A percentile compares a stretch with the other conserved stretches of the same genome.
These are phyloP conservation scores for Caenorhabditis auriculariae DNA, from an alignment of 2,888 invertebrate genomes.

Conservation along the genomic window DNA sequence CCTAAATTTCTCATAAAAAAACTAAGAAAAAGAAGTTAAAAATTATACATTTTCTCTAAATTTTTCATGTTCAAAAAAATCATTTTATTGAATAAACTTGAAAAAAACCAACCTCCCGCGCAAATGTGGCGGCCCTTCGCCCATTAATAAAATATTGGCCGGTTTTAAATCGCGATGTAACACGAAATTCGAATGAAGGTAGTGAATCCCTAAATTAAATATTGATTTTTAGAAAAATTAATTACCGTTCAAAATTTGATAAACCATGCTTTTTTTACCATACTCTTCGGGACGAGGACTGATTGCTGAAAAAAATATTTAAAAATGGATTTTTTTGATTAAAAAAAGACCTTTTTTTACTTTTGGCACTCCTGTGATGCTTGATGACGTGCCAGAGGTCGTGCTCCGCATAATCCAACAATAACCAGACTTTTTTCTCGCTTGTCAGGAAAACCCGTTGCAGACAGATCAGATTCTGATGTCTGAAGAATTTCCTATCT, in stretches of 20 bases:
- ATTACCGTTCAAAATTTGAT: slow-evolving; percentile 90
- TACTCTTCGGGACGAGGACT: slow-evolving; percentile 70
- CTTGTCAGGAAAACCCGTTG: slow-evolving; percentile 83
- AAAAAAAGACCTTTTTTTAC: slow-evolving; percentile 5
- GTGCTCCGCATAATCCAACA: slow-evolving; percentile 83
- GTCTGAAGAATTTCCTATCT: slow-evolving; percentile 36
- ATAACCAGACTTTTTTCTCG: slow-evolving; percentile 41
- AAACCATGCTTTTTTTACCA: slow-evolving; percentile 95
- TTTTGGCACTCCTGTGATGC: slow-evolving; percentile 91
- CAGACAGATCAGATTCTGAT: slow-evolving; percentile 92
- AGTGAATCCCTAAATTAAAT: slow-evolving; percentile 74
- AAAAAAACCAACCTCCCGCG: slow-evolving; percentile 73
- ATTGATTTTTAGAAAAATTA: not conserved
- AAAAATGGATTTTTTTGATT: not conserved
- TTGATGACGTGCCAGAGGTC: slow-evolving; percentile 99
- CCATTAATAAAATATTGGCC: slow-evolving; percentile 98
- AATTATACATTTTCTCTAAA: not conserved
- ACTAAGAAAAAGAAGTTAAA: too few relatives aligned
- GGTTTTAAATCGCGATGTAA: slow-evolving; percentile 82
- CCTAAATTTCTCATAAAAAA: too few relatives aligned
- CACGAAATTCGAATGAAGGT: slow-evolving; percentile 98
- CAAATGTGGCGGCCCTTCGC: slow-evolving; percentile 82
- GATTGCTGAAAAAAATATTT: slow-evolving; percentile 60
- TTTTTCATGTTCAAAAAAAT: not conserved
- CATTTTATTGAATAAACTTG: not conserved